Percentiles rank a stretch among this genome's conserved stretches.
These are phyloP conservation scores for Palaemon carinicauda DNA, from an alignment of 1,140 invertebrate genomes.

Conservation along the genomic window DNA sequence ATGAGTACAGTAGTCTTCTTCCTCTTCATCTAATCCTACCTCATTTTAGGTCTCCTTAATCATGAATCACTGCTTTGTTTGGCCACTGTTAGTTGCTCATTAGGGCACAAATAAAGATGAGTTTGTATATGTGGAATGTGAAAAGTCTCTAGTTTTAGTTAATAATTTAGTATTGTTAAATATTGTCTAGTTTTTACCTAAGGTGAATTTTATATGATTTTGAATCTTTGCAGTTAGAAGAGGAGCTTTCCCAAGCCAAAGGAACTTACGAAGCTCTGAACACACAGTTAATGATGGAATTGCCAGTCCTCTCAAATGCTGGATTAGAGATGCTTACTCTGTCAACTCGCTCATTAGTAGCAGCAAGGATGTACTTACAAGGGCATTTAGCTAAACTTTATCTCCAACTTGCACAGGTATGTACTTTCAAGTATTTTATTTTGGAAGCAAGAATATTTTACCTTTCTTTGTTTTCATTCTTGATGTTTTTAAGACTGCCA, in stretches of 20 bases:
- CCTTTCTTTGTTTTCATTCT: background rate
- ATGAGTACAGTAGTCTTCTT: too few species aligned
- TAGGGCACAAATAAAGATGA: too few species aligned
- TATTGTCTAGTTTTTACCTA: too few species aligned
- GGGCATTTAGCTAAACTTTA: slow-evolving; percentile 32
- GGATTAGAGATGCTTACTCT: slow-evolving; percentile 23
- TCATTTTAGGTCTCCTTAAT: too few species aligned
- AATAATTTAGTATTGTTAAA: too few species aligned
- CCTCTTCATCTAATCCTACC: too few species aligned
- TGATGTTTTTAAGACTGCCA: background rate
- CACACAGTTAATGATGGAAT: slow-evolving; percentile 45
- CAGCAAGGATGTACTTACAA: slow-evolving; percentile 41
- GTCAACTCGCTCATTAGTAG: slow-evolving; percentile 17
- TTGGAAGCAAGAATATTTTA: too few species aligned
- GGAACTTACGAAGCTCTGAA: slow-evolving; percentile 40
- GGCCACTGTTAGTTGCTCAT: too few species aligned
- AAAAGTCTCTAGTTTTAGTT: too few species aligned
- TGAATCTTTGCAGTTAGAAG: slow-evolving; percentile 17
- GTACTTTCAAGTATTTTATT: background rate
- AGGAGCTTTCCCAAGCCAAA: slow-evolving; percentile 20
- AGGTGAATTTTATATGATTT: too few species aligned
- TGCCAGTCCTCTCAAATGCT: slow-evolving; percentile 12
- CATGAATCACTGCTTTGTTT: too few species aligned
- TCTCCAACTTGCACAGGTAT: slow-evolving; percentile 38
- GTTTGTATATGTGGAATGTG: too few species aligned